Conservation (phyloP, 2,888 invertebrate genomes). For the Tinea semifulvella region DNA sequence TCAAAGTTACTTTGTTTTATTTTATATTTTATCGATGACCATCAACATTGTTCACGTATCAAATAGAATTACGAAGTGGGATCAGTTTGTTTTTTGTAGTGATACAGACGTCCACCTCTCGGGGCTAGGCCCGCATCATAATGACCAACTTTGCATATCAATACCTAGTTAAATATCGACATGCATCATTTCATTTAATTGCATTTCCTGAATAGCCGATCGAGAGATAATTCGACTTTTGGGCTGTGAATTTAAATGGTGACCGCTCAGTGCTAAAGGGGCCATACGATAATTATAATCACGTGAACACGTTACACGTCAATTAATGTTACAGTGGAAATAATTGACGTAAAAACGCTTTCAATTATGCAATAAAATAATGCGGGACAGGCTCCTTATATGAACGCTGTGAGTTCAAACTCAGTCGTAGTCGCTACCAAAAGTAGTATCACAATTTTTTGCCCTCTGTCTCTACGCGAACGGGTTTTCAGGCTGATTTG, state of each 20-base stretch:
- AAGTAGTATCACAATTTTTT: slow-evolving; percentile 34
- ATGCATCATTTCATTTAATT: slow-evolving; percentile 63
- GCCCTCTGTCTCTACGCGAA: slow-evolving; percentile 20
- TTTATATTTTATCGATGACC: not conserved
- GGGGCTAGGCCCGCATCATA: slow-evolving; percentile 42
- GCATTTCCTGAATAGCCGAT: slow-evolving; percentile 48
- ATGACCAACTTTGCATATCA: slow-evolving; percentile 59
- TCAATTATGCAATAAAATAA: slow-evolving; percentile 49
- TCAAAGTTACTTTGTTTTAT: not conserved
- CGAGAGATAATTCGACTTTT: slow-evolving; percentile 29
- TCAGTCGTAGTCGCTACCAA: slow-evolving; percentile 27
- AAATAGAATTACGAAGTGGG: not conserved
- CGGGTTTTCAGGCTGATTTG: slow-evolving; percentile 30
- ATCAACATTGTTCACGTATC: not conserved
- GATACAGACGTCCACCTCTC: not conserved
- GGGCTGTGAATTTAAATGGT: slow-evolving; percentile 23
- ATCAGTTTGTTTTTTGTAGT: not conserved
- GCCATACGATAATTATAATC: slow-evolving; percentile 36
- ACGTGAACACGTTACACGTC: slow-evolving; percentile 44
- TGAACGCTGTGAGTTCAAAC: slow-evolving; percentile 28
- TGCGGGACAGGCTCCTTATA: slow-evolving; percentile 37
- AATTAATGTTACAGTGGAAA: slow-evolving; percentile 45
- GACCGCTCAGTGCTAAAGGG: slow-evolving; percentile 15
- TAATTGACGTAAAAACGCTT: slow-evolving; percentile 53
- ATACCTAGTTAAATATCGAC: slow-evolving; percentile 59